These are phyloP conservation scores for Leptogaster cylindrica DNA, from an alignment of 2,888 invertebrate species.

Conservation along the genomic window DNA sequence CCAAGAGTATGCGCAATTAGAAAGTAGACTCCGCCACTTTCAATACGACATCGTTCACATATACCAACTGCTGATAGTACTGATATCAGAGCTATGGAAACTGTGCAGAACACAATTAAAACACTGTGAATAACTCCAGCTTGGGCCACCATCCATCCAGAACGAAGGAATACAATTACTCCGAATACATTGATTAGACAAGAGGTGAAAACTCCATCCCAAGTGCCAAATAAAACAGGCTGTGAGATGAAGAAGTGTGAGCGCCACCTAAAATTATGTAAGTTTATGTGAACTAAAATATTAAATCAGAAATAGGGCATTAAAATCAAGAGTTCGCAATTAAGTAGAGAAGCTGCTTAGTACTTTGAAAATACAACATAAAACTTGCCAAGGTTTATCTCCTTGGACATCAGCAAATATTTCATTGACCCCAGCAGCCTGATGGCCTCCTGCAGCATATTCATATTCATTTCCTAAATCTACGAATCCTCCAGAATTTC, in stretches of 20 bases:
- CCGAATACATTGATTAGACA: constrained; percentile 98
- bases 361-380: too few species aligned
- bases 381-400: constrained; percentile 60
- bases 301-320: neutral
- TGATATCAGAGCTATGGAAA: constrained; percentile 87
- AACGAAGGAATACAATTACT: constrained; percentile 95
- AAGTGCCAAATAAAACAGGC: constrained; percentile 94
- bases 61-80: constrained; percentile 96
- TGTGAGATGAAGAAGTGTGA: constrained; percentile 96
- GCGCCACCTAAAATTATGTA: constrained; percentile 86
- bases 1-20: constrained; percentile 93
- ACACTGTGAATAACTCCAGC: constrained; percentile 83
- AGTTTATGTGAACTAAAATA: too few species aligned
- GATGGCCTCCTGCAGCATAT: constrained; percentile 81
- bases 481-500: constrained; percentile 77
- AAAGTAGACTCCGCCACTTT: constrained; percentile 98
- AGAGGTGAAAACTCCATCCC: constrained; percentile 95
- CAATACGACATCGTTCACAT: constrained; percentile 91
- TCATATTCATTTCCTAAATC: constrained; percentile 77
- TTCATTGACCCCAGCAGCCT: constrained; percentile 86
- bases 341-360: too few species aligned
- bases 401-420: constrained; percentile 92
- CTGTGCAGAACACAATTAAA: constrained; percentile 82
- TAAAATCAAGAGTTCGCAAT: neutral
- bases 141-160: constrained; percentile 97